Conservation (phyloP, 2,113 vertebrate genomes). For the Leptobrachium leishanense region DNA sequence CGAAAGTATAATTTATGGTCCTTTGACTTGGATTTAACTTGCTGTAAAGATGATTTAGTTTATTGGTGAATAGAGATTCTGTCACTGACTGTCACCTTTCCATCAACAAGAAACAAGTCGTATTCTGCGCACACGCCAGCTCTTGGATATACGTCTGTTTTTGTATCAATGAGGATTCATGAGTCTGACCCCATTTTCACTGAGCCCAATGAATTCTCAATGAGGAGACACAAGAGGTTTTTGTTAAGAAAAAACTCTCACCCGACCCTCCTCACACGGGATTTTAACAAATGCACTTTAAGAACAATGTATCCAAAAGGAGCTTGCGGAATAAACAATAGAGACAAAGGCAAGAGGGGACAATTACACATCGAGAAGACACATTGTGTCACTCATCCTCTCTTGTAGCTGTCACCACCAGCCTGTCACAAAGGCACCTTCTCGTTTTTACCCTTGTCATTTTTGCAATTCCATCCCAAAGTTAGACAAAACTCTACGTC, state of each 20-base stretch:
- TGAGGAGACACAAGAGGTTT: background rate
- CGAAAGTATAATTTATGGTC: no score
- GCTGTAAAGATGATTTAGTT: no score
- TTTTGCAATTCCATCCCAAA: slow-evolving; percentile 36
- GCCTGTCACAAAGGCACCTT: background rate
- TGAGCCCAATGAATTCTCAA: slow-evolving; percentile 9
- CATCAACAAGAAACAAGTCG: no score
- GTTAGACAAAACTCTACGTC: slow-evolving; percentile 28
- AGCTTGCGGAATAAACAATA: background rate
- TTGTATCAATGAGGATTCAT: slow-evolving; percentile 7
- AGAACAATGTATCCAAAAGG: slow-evolving; percentile 22
- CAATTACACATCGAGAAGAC: background rate
- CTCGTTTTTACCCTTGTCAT: background rate
- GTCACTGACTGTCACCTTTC: no score
- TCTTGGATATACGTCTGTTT: slow-evolving; percentile 17
- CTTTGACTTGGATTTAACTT: no score
- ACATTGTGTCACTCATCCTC: slow-evolving; percentile 15
- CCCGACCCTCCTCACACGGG: background rate
- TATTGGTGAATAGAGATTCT: no score
- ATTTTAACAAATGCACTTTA: background rate
- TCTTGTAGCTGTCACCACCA: slow-evolving; percentile 27
- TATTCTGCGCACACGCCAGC: background rate
- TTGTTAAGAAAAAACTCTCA: slow-evolving; percentile 11
- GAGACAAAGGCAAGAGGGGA: slow-evolving; percentile 1
- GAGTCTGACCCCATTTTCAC: background rate